Percentiles rank a stretch among this genome's conserved stretches.
Evolutionary conservation across 2,888 invertebrate species (phyloP).

Genomic region (Ennomos erosarius): DNA sequence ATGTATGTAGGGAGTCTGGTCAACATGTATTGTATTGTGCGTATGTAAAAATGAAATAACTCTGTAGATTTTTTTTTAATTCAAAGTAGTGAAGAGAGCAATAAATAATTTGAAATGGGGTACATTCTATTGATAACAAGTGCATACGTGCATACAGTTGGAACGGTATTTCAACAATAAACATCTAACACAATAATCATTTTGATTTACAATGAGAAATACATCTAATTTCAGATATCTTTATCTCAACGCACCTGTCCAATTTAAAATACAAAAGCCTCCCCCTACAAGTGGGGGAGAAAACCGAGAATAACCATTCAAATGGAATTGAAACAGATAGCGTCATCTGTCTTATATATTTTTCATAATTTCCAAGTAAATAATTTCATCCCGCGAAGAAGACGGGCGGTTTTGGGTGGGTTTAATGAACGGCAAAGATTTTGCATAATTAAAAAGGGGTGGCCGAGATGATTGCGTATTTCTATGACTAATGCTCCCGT

Average conservation of each 20-base stretch:
- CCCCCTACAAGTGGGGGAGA: slow-evolving; percentile 31
- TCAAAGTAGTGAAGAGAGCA: no score
- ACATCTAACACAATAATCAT: not conserved
- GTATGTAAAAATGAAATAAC: no score
- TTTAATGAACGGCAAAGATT: slow-evolving; percentile 77
- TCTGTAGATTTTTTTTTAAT: no score
- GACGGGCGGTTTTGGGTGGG: slow-evolving; percentile 34
- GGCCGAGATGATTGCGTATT: slow-evolving; percentile 75
- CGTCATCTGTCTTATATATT: slow-evolving; percentile 69
- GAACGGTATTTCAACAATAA: no score
- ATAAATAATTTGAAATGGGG: no score
- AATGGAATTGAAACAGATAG: slow-evolving; percentile 68
- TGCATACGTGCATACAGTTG: no score
- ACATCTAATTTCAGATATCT: slow-evolving; percentile 35
- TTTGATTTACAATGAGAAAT: slow-evolving; percentile 34
- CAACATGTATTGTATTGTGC: no score
- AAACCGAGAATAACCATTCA: slow-evolving; percentile 47
- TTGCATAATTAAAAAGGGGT: slow-evolving; percentile 82
- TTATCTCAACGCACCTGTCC: slow-evolving; percentile 48
- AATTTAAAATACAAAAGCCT: slow-evolving; percentile 47
- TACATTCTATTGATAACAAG: no score
- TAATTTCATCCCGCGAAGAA: slow-evolving; percentile 65
- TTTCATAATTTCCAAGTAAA: slow-evolving; percentile 76
- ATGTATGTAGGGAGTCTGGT: no score
- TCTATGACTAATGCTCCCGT: slow-evolving; percentile 71